phyloP scores from a whole-genome alignment of 2,888 invertebrate genomes.

The Ophioninae sp. region DNA sequence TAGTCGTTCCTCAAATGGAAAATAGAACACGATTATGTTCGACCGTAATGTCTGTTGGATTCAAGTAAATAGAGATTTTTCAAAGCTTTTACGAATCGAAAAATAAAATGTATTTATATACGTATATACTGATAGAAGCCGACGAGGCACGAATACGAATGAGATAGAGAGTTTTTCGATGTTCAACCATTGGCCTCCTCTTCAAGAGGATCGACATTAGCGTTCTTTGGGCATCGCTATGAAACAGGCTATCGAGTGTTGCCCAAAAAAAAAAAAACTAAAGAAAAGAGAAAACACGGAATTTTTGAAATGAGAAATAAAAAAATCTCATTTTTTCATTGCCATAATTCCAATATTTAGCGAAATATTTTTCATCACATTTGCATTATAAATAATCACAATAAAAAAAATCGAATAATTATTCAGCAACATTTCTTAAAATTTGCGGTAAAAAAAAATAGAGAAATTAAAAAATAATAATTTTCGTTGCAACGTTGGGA shows the following conservation, averaged over 20 bases:
- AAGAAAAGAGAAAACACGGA: constrained; percentile 44
- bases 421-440: no score
- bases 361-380: no score
- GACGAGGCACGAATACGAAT: constrained; percentile 59
- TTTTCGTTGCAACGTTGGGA: no score
- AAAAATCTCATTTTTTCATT: no score
- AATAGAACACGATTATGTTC: background rate
- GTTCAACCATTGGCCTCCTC: constrained; percentile 51
- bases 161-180: constrained; percentile 63
- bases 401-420: no score
- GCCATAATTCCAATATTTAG: no score
- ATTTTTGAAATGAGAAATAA: constrained; percentile 48
- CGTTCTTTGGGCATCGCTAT: constrained; percentile 39
- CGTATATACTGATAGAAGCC: background rate
- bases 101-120: constrained; percentile 32
- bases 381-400: no score
- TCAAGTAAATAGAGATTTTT: constrained; percentile 30
- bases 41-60: background rate
- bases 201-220: constrained; percentile 52
- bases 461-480: no score
- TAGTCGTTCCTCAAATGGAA: background rate
- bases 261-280: constrained; percentile 56
- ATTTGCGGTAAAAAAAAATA: no score
- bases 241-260: constrained; percentile 39
- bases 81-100: constrained; percentile 25